Conservation (phyloP, 2,888 invertebrate genomes). For the Galerucella calmariensis region DNA sequence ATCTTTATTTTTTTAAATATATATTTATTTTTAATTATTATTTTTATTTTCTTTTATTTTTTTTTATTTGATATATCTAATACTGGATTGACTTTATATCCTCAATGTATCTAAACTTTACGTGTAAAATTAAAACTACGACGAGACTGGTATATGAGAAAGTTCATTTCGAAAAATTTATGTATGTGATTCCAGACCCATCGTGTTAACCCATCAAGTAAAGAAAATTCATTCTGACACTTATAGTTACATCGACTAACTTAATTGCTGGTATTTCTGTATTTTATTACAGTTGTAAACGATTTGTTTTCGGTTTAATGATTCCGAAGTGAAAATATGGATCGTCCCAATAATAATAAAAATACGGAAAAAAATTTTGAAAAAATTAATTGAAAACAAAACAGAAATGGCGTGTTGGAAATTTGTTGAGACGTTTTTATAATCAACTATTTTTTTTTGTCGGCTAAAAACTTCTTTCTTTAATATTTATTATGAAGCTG, state of each 20-base stretch:
- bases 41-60: too few species aligned
- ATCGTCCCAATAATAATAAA: not conserved
- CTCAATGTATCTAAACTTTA: too few species aligned
- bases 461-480: not conserved
- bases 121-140: too few species aligned
- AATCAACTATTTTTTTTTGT: not conserved
- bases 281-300: not conserved
- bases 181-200: not conserved
- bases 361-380: not conserved
- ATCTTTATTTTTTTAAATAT: too few species aligned
- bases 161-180: not conserved
- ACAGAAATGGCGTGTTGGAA: not conserved
- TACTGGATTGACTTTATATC: too few species aligned
- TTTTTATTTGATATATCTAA: too few species aligned
- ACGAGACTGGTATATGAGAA: too few species aligned
- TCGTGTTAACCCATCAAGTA: not conserved
- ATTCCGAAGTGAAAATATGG: not conserved
- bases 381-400: not conserved
- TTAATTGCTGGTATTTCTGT: slow-evolving; percentile 8
- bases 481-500: not conserved
- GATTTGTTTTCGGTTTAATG: slow-evolving; percentile 1
- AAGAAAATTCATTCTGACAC: slow-evolving; percentile 9
- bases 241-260: not conserved
- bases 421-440: not conserved
- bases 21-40: too few species aligned